phyloP scores from a whole-genome alignment of 2,888 invertebrate species.

The Pemphredon lugubris region DNA sequence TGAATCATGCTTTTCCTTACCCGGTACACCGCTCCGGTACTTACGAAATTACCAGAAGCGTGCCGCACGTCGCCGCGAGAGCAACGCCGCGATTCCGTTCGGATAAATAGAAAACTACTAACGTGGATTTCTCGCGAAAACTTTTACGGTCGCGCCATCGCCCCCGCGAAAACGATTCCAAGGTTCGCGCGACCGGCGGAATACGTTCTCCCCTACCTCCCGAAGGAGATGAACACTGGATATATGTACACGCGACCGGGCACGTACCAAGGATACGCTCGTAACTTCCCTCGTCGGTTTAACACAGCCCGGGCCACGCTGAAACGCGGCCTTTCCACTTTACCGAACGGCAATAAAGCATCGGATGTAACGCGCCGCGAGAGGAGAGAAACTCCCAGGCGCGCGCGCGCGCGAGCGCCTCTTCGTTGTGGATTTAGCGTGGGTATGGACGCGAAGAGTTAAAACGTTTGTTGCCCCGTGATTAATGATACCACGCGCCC shows the following conservation, averaged over 20 bases:
- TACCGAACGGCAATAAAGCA: conserved; percentile 49
- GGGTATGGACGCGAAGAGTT: conserved; percentile 50
- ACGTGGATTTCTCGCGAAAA: too few species aligned
- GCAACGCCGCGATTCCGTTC: too few species aligned
- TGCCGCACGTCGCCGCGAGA: too few species aligned
- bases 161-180: conserved; percentile 7
- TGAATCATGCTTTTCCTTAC: too few species aligned
- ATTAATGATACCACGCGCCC: conserved; percentile 53
- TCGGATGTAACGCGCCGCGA: conserved; percentile 48
- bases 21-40: too few species aligned
- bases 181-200: conserved; percentile 11
- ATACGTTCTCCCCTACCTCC: not conserved
- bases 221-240: conserved; percentile 7
- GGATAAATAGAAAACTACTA: too few species aligned
- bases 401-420: conserved; percentile 20
- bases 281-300: conserved; percentile 58
- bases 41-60: too few species aligned
- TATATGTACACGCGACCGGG: not conserved
- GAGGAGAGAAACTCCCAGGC: conserved; percentile 28
- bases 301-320: conserved; percentile 49
- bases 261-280: conserved; percentile 15
- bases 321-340: conserved; percentile 36
- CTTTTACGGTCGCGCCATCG: conserved; percentile 31
- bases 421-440: conserved; percentile 33
- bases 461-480: conserved; percentile 57